These are phyloP conservation scores for Drosophila cognata DNA, from an alignment of 2,888 invertebrate genomes.

Conservation along the genomic window DNA sequence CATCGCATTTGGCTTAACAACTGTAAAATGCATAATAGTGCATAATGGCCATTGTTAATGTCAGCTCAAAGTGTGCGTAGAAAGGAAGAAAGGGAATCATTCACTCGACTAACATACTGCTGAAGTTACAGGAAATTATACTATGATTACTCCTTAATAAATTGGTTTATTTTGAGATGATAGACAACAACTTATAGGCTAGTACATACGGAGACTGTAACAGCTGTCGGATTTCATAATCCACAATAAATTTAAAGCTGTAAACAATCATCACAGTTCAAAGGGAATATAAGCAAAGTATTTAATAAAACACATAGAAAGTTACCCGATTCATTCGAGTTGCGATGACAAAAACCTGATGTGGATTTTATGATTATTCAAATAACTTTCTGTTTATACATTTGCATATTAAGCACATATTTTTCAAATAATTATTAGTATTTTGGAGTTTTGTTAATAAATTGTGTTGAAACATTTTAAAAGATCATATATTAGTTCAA, in stretches of 20 bases:
- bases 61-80: conserved; percentile 27
- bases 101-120: conserved; percentile 36
- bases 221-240: conserved; percentile 22
- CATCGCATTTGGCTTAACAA: conserved; percentile 57
- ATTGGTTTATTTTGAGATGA: conserved; percentile 19
- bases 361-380: neutral
- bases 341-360: neutral
- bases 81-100: neutral
- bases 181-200: conserved; percentile 10
- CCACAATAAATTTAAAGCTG: neutral
- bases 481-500: neutral
- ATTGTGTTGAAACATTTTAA: neutral
- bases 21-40: conserved; percentile 59
- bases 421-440: neutral
- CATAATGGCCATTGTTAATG: conserved; percentile 59
- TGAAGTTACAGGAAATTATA: neutral
- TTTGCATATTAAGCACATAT: neutral
- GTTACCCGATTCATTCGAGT: neutral
- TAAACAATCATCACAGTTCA: neutral
- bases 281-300: neutral
- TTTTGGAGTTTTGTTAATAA: too few relatives aligned
- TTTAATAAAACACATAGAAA: neutral
- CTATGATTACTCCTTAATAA: conserved; percentile 15
- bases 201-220: neutral
- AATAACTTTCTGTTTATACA: neutral